Base-by-base conservation (phyloP, 2,888 invertebrate genomes). In the Spatulosminthurus flaviceps region DNA sequence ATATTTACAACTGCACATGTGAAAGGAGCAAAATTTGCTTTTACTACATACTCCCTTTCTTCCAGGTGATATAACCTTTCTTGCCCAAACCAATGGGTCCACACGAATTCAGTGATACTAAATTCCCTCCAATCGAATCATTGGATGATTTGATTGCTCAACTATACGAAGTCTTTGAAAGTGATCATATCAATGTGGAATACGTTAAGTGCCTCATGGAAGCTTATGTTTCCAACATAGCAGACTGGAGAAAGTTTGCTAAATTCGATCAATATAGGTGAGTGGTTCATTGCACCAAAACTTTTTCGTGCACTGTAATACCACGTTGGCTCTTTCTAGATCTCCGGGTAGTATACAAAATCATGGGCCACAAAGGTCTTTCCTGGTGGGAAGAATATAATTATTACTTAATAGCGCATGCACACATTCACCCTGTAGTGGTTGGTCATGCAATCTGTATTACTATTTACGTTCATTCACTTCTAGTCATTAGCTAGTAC, bases 191-290 rank as follows among this genome's bases (percentile, higher is more conserved):
- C 26, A 94, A 98, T 87, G 92, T 98, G 79, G 97, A 98, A 85
- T 92, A 95, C 87, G 96, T 99, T 11, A 92, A 93, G 86, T 92
- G 92, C 79, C 88, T 97, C 79, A 93, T 94, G 91, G 87, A 88
- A 0, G 88, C 91, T 0, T 99, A 98, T 89, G 94, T 93, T 87
- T 95, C 95, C 61, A 93, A 96, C 86, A 92, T 93, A 0, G 90
- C 90, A 24, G 97, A 99, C 83, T 99, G 98, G 98, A 92, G 91
- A 87, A 94, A 94, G 87, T 99, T 92, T 87, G 97, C 97, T 2
- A 97, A 96, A 87, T 98, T 95, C 87, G 97, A 98, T 88, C 92
- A 94, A 87, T 93, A 93, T 89, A 92, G 94, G 96, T 96, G 88
- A 87, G 88, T 64, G 64, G 64, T 64, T 64, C 64, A 64, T 64